phyloP scores from a whole-genome alignment of 2,797 vertebrate species.

The Ptychadena robeensis region DNA sequence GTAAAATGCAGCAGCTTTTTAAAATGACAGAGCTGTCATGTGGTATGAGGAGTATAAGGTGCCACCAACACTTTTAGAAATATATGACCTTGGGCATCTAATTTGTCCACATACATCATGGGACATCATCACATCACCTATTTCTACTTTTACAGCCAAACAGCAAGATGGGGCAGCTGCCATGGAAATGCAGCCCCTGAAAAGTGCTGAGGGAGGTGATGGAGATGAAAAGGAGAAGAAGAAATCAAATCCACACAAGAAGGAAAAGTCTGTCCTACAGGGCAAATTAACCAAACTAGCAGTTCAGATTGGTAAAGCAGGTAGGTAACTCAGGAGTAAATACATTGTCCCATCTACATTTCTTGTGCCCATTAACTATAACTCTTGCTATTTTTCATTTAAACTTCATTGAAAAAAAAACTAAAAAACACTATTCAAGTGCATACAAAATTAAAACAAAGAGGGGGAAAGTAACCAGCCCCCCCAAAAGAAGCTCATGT shows the following conservation, averaged over 20 bases:
- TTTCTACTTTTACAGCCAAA: conserved; percentile 83
- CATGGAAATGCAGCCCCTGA: conserved; percentile 99
- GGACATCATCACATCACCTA: conserved; percentile 11
- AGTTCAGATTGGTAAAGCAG: conserved; percentile 98
- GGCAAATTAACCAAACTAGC: conserved; percentile 98
- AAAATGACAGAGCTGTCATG: too few relatives aligned
- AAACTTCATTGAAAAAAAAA: too few relatives aligned
- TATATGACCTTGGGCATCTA: not conserved
- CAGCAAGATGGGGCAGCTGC: conserved; percentile 97
- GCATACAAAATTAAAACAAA: too few relatives aligned
- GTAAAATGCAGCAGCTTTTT: not conserved
- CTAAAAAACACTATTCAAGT: too few relatives aligned
- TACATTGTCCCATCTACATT: too few relatives aligned
- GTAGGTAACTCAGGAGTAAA: conserved; percentile 70
- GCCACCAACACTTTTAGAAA: not conserved
- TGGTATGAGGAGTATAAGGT: not conserved
- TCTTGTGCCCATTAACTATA: too few relatives aligned
- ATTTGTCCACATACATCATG: not conserved
- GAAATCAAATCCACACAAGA: conserved; percentile 90
- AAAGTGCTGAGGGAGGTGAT: conserved; percentile 95
- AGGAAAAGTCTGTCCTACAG: conserved; percentile 97
- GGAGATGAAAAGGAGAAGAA: conserved; percentile 93
- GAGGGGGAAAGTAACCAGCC: too few relatives aligned
- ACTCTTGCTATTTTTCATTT: too few relatives aligned
- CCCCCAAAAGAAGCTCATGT: too few relatives aligned